These are phyloP conservation scores for Triplophysa dalaica DNA, from an alignment of 2,113 vertebrate species.

Conservation along the genomic window DNA sequence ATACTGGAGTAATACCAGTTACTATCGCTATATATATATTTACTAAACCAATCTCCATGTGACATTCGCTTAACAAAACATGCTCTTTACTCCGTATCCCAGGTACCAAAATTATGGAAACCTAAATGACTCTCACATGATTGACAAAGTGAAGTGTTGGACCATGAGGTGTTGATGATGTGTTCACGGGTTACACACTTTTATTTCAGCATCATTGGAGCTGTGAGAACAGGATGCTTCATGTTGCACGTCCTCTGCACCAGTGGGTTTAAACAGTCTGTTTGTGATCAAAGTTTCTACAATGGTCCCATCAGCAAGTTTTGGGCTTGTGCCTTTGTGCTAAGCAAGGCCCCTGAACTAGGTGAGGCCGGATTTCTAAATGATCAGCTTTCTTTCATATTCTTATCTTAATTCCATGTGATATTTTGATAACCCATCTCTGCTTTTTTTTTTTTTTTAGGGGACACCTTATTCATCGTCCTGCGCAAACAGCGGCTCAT, in stretches of 20 bases:
- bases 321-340: slow-evolving; percentile 98
- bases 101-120: neutral
- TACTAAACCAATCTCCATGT: too few relatives aligned
- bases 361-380: slow-evolving; percentile 77
- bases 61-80: neutral
- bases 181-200: neutral
- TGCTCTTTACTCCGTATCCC: neutral
- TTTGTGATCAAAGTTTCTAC: slow-evolving; percentile 99
- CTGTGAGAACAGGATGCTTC: slow-evolving; percentile 95
- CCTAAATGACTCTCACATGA: neutral
- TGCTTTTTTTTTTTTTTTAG: slow-evolving; percentile 61
- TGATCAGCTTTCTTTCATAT: too few relatives aligned
- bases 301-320: slow-evolving; percentile 99
- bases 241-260: slow-evolving; percentile 97
- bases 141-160: neutral
- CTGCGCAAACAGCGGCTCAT: slow-evolving; percentile 99
- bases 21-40: neutral
- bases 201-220: slow-evolving; percentile 91
- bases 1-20: neutral
- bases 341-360: slow-evolving; percentile 98
- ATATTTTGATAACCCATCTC: neutral
- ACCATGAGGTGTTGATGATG: neutral
- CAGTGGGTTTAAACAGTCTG: slow-evolving; percentile 96
- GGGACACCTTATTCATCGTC: slow-evolving; percentile 97
- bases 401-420: too few relatives aligned